phyloP scores from a whole-genome alignment of 2,797 vertebrate genomes.

The Acanthornis magna region DNA sequence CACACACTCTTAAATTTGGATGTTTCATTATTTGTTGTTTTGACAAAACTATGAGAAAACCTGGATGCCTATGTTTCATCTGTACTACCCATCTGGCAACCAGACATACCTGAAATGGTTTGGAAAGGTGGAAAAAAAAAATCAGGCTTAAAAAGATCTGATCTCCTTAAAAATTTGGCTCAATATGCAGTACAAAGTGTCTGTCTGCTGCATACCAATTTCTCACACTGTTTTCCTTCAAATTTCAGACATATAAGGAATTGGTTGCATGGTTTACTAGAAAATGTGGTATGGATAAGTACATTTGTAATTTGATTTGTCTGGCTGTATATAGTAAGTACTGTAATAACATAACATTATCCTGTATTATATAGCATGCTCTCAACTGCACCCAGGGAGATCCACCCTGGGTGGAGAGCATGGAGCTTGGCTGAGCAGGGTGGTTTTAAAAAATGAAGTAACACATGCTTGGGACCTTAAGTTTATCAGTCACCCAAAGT shows the following conservation, averaged over 20 bases:
- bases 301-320: constrained; percentile 49
- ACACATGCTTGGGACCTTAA: not conserved
- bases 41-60: not conserved
- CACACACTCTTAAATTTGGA: not conserved
- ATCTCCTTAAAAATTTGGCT: not conserved
- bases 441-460: constrained; percentile 4
- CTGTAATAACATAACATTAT: constrained; percentile 65
- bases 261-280: not conserved
- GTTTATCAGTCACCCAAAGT: constrained; percentile 3
- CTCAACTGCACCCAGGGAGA: constrained; percentile 7
- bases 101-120: not conserved
- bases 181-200: not conserved
- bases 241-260: not conserved
- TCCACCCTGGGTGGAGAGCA: constrained; percentile 58
- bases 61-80: accelerated
- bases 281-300: constrained; percentile 36
- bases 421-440: not conserved
- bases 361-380: constrained; percentile 27
- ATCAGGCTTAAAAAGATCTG: not conserved
- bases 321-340: constrained; percentile 35
- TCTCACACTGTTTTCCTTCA: not conserved
- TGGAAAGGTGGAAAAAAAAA: not conserved
- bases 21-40: not conserved
- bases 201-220: not conserved
- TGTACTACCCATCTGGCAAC: not conserved